Conservation (phyloP, 2,888 invertebrate genomes). For the Liodrosophila aerea region DNA sequence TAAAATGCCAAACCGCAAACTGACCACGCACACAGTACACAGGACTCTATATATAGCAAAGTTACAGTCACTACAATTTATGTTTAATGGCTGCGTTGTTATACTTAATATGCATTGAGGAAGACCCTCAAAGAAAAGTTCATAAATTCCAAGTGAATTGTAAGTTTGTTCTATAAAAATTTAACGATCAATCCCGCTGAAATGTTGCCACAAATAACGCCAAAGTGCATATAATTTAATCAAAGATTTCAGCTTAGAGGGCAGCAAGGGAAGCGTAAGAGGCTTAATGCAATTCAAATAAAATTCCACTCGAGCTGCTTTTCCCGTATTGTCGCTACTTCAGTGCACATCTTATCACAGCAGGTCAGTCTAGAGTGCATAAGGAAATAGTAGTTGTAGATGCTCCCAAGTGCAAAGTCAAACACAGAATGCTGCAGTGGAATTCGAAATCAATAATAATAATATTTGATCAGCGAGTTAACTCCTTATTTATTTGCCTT, state of each 20-base stretch:
- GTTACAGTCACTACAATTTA: slow-evolving; percentile 19
- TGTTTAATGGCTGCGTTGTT: slow-evolving; percentile 32
- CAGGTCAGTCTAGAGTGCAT: slow-evolving; percentile 1
- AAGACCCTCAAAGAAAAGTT: slow-evolving; percentile 17
- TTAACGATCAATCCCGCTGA: slow-evolving; percentile 1
- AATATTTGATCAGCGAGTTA: slow-evolving; percentile 35
- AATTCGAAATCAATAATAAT: slow-evolving; percentile 64
- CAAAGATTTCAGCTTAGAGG: background rate
- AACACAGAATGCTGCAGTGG: slow-evolving; percentile 5
- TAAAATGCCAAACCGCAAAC: slow-evolving; percentile 53
- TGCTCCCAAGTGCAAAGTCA: background rate
- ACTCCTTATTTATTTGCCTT: slow-evolving; percentile 12
- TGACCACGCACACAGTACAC: slow-evolving; percentile 25
- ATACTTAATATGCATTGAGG: slow-evolving; percentile 28
- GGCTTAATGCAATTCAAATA: background rate
- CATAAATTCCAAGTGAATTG: slow-evolving; percentile 18
- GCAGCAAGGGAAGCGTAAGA: background rate
- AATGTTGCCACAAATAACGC: background rate
- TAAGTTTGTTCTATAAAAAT: slow-evolving; percentile 12
- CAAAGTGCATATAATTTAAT: slow-evolving; percentile 1
- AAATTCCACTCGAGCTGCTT: slow-evolving; percentile 22
- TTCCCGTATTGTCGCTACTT: slow-evolving; percentile 21
- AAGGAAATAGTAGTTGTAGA: background rate
- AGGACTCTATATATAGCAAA: too few species aligned
- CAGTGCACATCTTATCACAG: slow-evolving; percentile 9